Evolutionary conservation across 2,797 vertebrate species (phyloP), one percentile per base, ranked within the genome.

Genomic region (Aldrovandia affinis): DNA sequence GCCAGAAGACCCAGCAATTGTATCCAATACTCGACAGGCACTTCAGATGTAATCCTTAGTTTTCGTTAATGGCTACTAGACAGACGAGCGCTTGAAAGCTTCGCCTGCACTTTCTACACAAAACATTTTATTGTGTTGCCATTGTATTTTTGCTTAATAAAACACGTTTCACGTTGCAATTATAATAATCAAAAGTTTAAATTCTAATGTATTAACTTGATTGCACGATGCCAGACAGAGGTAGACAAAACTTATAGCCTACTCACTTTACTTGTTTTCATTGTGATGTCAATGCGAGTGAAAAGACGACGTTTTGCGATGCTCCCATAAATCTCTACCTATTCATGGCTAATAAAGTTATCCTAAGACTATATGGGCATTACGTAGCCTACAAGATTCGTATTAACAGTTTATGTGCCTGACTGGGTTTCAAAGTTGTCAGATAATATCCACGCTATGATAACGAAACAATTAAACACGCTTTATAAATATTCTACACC

Each of bases 401-500:
- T 42, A 81, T 61, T 36, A 81, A 81, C 79, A 59, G 54, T 81
- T 61, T 81, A 12, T 39, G n/a, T 52, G 55, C 30, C 80, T 57
- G 25, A 28, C 47, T 52, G 44, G 12, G 50, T 30, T 81, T 81
- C 36, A 81, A 39, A 59, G 55, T 59, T 61, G 55, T 4, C 25
- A 54, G 42, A 79, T 52, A 54, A 54, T 30, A 79, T 79, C n/a
- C 75, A 47, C 28, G 42, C 22, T 44, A 28, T 30, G 22, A 33
- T 52, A 33, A 79, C 14, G 25, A 77, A 47, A 47, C 22, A 77
- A 77, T 77, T 77, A 77, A 63, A 77, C 73, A 44, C 42, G 42
- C 73, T 77, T 44, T 20, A n/a, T 3, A 44, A n/a, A 25, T n/a
- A 8, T 12, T 77, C 0, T 42, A 20, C 3, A 9, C 70, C 0